Evolutionary conservation across 2,113 vertebrate species (phyloP).

Genomic region (Halichoerus grypus): DNA sequence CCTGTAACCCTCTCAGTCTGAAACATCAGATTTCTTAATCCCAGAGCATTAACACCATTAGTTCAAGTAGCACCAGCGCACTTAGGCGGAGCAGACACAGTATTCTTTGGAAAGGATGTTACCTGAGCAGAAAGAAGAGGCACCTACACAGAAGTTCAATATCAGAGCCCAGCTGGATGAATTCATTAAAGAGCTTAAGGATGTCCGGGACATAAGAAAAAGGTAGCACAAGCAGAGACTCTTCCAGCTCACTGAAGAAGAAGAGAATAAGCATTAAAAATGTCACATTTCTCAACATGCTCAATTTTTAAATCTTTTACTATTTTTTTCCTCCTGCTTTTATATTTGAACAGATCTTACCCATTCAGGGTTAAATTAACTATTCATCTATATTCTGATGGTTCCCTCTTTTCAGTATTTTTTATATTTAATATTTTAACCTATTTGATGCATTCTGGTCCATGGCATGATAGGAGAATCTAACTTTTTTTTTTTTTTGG

Average conservation of each 20-base stretch:
- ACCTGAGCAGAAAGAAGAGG: conserved; percentile 98
- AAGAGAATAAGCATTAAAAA: background rate
- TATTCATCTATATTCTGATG: background rate
- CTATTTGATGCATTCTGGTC: background rate
- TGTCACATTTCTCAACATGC: background rate
- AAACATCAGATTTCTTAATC: background rate
- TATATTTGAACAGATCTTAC: background rate
- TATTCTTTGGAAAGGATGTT: background rate
- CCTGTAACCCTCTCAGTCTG: background rate
- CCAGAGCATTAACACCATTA: background rate
- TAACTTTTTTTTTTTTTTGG: background rate
- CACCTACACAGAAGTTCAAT: conserved; percentile 96
- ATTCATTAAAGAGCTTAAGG: conserved; percentile 92
- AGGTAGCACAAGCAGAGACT: conserved; percentile 96
- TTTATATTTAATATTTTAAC: background rate
- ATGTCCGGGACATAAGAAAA: conserved; percentile 96
- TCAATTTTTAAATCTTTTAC: background rate
- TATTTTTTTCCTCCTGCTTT: background rate
- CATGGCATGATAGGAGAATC: background rate
- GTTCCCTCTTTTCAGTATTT: background rate
- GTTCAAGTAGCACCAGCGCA: background rate
- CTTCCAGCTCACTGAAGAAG: conserved; percentile 93
- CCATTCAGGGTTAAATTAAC: background rate
- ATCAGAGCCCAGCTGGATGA: conserved; percentile 91
- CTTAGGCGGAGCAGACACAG: rapidly evolving